Conservation (phyloP, 1,140 invertebrate genomes). For the Pseudomyrmex concolor region DNA sequence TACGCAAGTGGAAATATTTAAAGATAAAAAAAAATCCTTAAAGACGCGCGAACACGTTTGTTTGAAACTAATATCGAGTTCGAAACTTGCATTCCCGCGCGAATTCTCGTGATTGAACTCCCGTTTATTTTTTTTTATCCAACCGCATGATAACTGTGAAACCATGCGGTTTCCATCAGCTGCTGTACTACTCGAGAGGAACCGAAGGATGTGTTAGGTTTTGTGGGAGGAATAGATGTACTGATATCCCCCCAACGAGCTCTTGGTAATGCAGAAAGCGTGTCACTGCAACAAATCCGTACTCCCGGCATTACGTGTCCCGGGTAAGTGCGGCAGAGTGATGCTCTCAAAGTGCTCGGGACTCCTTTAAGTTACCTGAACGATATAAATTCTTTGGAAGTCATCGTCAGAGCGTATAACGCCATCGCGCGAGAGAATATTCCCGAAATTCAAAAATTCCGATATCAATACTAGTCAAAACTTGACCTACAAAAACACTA, state of each 20-base stretch:
- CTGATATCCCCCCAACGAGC: slow-evolving; percentile 36
- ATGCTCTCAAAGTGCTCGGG: slow-evolving; percentile 62
- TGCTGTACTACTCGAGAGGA: slow-evolving; percentile 39
- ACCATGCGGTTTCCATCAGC: slow-evolving; percentile 50
- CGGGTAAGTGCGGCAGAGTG: slow-evolving; percentile 60
- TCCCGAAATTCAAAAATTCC: slow-evolving; percentile 37
- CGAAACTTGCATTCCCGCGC: too few species aligned
- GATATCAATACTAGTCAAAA: background rate
- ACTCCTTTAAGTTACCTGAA: slow-evolving; percentile 64
- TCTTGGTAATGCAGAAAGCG: slow-evolving; percentile 75
- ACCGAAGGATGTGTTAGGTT: slow-evolving; percentile 37
- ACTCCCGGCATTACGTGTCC: slow-evolving; percentile 66
- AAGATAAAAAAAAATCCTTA: background rate
- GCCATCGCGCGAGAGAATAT: slow-evolving; percentile 40
- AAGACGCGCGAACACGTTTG: background rate
- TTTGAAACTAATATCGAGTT: too few species aligned
- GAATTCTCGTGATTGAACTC: background rate
- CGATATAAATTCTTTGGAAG: slow-evolving; percentile 60
- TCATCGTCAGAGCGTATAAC: slow-evolving; percentile 5
- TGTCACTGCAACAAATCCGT: slow-evolving; percentile 75
- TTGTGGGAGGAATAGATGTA: background rate
- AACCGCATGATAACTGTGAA: slow-evolving; percentile 36
- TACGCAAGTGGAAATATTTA: background rate
- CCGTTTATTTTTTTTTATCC: slow-evolving; percentile 14
- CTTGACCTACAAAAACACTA: too few species aligned